Base-by-base conservation (phyloP, 2,888 invertebrate genomes). In the Euzetes globulus region DNA sequence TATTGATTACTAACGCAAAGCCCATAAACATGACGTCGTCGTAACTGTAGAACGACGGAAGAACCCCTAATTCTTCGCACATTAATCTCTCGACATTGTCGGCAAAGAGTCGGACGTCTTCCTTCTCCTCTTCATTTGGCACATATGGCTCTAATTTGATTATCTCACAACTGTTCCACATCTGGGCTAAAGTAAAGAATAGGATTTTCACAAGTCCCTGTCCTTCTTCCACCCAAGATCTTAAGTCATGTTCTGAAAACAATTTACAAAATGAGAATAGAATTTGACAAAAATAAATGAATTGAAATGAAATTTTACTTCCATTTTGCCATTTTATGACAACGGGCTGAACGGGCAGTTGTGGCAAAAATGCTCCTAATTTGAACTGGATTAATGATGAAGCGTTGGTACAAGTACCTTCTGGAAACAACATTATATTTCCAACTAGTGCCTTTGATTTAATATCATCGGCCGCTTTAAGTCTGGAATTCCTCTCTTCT, bases 361-460 rank as follows among this genome's bases (percentile, higher is more conserved):
- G 95, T 0, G 96, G 95, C 84, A 92, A 92, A 84, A 97, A 97
- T 15, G 94, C 96, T 52, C 96, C 95, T 29, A 78, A 72, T 75
- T 81, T 81, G 76, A 80, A 81, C 37, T 77, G 80, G 65, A 86
- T 84, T 79, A 97, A 85, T 81, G 94, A 93, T 0, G 90, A 90
- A 29, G 95, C 88, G 84, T 97, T 97, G 41, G 96, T 94, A 83
- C 95, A 95, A 0, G 97, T 97, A n/a, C 78, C 97, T 83, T 97
- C 96, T 0, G 96, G 94, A 83, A 96, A 97, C 80, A 97, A 93
- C 76, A 94, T 87, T 72, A 96, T 88, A 13, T 74, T 22, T 15
- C 52, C 88, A 0, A 88, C 87, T 5, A 89, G 90, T 0, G 92
- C 91, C 76, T 95, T 86, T 74, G 88, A 87, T 55, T 91, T 90